Evolutionary conservation across 2,797 vertebrate species (phyloP).

Genomic region (Cyclopterus lumpus): DNA sequence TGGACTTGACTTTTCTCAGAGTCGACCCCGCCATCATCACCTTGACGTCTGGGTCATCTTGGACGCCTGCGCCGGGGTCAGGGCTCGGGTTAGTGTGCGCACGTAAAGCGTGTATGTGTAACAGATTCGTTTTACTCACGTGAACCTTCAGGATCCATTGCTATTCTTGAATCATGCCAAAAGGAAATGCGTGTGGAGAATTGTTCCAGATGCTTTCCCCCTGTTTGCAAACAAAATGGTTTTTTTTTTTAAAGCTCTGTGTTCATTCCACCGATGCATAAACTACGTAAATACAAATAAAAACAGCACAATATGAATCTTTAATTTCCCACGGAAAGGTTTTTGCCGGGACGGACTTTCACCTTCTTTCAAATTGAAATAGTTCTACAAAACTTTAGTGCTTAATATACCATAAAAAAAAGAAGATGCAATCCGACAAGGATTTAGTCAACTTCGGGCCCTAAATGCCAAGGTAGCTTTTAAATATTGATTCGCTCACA

Average conservation of each 20-base stretch:
- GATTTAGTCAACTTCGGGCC: not conserved
- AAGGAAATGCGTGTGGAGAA: constrained; percentile 38
- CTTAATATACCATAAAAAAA: not conserved
- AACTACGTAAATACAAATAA: constrained; percentile 1
- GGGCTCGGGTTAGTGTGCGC: not conserved
- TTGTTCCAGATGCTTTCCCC: constrained; percentile 9
- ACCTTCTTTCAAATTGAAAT: not conserved
- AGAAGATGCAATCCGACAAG: not conserved
- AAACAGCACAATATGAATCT: not conserved
- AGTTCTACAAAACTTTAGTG: not conserved
- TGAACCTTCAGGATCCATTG: constrained; percentile 71
- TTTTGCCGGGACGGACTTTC: not conserved
- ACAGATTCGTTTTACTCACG: constrained; percentile 70
- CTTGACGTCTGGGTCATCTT: constrained; percentile 84
- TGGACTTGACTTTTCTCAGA: constrained; percentile 94
- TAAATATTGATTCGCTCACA: not conserved
- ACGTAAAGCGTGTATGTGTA: not conserved
- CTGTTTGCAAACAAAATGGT: constrained; percentile 17
- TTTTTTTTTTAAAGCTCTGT: not conserved
- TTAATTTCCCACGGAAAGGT: not conserved
- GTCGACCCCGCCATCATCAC: constrained; percentile 89
- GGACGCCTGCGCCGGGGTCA: constrained; percentile 79
- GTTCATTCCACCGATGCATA: not conserved
- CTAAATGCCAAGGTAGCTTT: not conserved
- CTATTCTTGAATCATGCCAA: constrained; percentile 53